Conservation (phyloP, 2,797 vertebrate genomes). For the Rhinophrynus dorsalis region DNA sequence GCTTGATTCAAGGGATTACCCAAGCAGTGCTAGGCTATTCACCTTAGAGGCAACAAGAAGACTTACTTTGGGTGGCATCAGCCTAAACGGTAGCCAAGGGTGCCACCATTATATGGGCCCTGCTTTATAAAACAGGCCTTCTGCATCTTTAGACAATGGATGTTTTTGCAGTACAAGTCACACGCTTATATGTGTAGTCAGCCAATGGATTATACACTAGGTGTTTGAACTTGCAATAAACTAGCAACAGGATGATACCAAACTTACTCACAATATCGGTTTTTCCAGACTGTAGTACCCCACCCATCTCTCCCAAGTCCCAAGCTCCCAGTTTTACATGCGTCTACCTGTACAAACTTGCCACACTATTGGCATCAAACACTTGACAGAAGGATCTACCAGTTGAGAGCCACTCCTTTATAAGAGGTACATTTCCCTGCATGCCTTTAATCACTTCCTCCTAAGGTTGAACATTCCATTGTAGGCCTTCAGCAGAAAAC, state of each 20-base stretch:
- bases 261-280: neutral
- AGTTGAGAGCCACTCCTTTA: constrained; percentile 15
- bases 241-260: neutral
- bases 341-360: constrained; percentile 3
- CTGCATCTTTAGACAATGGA: too few species aligned
- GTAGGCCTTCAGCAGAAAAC: neutral
- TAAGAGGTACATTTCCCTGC: neutral
- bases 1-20: too few species aligned
- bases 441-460: constrained; percentile 9
- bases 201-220: too few species aligned
- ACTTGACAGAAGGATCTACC: neutral
- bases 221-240: neutral
- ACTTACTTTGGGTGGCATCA: too few species aligned
- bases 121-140: too few species aligned
- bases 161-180: too few species aligned
- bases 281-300: neutral
- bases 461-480: constrained; percentile 1
- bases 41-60: too few species aligned
- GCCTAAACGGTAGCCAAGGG: too few species aligned
- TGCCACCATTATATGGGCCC: too few species aligned
- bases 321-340: neutral
- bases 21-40: too few species aligned
- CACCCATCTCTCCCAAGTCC: neutral
- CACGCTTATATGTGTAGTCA: too few species aligned
- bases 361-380: constrained; percentile 10